Evolutionary conservation across 2,888 invertebrate genomes (phyloP), one percentile per base, ranked within the genome.

Genomic region (Rhingia rostrata): DNA sequence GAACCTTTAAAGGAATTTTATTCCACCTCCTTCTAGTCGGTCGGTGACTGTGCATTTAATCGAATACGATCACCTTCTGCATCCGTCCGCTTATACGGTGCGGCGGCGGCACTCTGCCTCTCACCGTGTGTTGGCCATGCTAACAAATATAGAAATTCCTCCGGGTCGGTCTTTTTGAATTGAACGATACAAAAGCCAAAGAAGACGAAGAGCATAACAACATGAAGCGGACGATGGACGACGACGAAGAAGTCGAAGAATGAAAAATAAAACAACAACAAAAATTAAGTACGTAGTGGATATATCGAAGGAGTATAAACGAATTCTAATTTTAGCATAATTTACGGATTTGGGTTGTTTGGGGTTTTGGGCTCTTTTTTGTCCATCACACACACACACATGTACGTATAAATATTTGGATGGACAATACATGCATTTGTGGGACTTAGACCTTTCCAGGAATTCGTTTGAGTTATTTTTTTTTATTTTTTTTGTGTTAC

Each of bases 301-400:
- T 69, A 22, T 22, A 60, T 58, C 43, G 54, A 61, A 56, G 58
- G 47, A 63, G 64, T 63, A 79, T 66, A 85, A 86, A 81, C 77
- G 66, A 72, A 81, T 77, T 85, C 85, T 85, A 85, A 81, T 77
- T 85, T 85, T 81, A 85, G 81, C 85, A 85, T 85, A 81, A 85
- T 85, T 81, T 85, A 77, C 81, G 75, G 75, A 85, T 81, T 75
- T 81, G 56, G 67, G 70, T 75, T 85, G 84, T 80, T 85, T 85
- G 64, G 81, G 22, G 63, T 75, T 85, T 85, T 85, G 41, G 75
- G 70, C 43, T 61, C 39, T 47, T 51, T 80, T 51, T 37, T 49
- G 54, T 73, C 37, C 12, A 12, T n/a, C 22, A 14, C 47, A 53
- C 60, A 58, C 66, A 67, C 47, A 54, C 32, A 39, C 43, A 33